phyloP scores from a whole-genome alignment of 2,797 vertebrate species.

The Chelidonichthys spinosus region DNA sequence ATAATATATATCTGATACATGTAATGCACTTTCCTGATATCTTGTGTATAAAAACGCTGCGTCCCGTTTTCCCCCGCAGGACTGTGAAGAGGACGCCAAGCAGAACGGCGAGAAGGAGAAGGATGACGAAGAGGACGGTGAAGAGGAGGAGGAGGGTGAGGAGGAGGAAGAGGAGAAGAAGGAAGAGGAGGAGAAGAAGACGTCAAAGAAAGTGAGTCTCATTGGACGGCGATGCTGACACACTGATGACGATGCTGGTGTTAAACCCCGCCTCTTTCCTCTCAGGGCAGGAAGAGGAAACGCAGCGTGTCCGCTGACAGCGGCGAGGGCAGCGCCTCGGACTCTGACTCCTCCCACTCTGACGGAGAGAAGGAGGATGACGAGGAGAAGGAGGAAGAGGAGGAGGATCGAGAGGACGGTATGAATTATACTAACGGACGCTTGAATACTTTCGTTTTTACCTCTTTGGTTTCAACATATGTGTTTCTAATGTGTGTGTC shows the following conservation, averaged over 20 bases:
- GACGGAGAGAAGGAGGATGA: constrained; percentile 81
- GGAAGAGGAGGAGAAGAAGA: constrained; percentile 13
- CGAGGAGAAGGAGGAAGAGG: constrained; percentile 70
- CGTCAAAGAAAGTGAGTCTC: constrained; percentile 63
- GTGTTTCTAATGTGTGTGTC: too few relatives aligned
- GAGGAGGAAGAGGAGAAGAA: background rate
- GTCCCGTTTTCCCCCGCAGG: constrained; percentile 14
- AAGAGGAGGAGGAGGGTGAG: constrained; percentile 4
- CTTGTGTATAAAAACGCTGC: too few relatives aligned
- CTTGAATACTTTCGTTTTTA: too few relatives aligned
- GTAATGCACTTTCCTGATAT: too few relatives aligned
- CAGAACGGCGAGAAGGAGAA: constrained; percentile 61
- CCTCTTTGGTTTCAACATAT: too few relatives aligned
- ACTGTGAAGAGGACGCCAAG: constrained; percentile 8
- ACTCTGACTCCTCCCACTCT: constrained; percentile 85
- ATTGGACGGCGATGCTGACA: rapidly evolving
- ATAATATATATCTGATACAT: too few relatives aligned
- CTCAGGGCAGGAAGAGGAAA: constrained; percentile 86
- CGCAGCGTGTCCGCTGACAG: constrained; percentile 88
- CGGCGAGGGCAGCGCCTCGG: constrained; percentile 87
- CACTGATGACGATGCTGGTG: too few relatives aligned
- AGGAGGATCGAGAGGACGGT: constrained; percentile 65
- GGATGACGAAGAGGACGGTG: background rate
- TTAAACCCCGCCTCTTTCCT: constrained; percentile 27
- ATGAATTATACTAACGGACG: background rate